A percentile compares a stretch with the other conserved stretches of the same genome.
Evolutionary conservation across 2,797 vertebrate genomes (phyloP).

Genomic region (Botia kubotai): DNA sequence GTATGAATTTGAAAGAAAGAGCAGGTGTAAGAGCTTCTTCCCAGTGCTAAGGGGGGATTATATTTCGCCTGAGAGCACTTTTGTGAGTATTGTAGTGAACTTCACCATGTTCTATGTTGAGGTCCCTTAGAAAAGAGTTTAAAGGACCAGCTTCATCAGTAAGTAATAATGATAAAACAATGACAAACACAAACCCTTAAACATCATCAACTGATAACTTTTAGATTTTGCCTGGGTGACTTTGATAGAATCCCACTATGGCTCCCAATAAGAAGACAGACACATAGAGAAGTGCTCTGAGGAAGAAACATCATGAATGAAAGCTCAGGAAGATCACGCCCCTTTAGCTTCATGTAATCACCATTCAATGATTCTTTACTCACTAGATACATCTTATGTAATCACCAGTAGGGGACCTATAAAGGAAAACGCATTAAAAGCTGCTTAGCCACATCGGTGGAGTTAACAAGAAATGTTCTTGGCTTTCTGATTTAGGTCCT

Average conservation of each 20-base stretch:
- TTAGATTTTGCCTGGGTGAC: neutral
- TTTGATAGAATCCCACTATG: neutral
- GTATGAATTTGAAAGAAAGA: neutral
- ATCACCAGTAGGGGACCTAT: neutral
- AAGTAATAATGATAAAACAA: too few relatives aligned
- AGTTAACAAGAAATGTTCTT: slow-evolving; percentile 19
- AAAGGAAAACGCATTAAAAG: slow-evolving; percentile 28
- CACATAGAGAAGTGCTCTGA: neutral
- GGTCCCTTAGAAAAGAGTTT: slow-evolving; percentile 1
- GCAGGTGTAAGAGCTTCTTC: neutral
- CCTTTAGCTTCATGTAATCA: neutral
- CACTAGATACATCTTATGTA: slow-evolving; percentile 18
- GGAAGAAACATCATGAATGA: neutral
- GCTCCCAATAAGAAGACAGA: neutral
- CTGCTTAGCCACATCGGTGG: slow-evolving; percentile 10
- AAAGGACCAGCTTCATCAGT: slow-evolving; percentile 23
- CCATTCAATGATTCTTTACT: neutral
- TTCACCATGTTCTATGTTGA: neutral
- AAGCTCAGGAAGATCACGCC: neutral
- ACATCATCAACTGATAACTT: neutral
- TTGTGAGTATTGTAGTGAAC: neutral
- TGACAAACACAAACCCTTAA: neutral
- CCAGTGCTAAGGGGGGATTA: neutral
- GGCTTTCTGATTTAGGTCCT: slow-evolving; percentile 1
- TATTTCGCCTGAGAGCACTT: slow-evolving; percentile 17